Evolutionary conservation across 2,797 vertebrate species (phyloP).

Genomic region (Cossypha dichroa): DNA sequence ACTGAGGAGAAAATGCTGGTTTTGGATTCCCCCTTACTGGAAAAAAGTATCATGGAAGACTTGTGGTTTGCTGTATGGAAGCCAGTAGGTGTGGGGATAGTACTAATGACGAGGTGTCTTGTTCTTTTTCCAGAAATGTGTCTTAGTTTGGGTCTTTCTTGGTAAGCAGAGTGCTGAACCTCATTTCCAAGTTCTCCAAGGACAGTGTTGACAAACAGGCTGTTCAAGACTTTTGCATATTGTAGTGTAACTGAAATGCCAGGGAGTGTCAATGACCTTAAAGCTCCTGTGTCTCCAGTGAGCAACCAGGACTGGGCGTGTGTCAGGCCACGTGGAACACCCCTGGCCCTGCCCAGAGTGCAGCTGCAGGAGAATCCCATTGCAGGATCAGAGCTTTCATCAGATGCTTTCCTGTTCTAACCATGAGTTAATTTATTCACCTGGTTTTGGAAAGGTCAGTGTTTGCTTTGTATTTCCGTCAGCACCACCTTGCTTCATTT

Average conservation of each 20-base stretch:
- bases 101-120: constrained; percentile 74
- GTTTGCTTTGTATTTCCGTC: constrained; percentile 63
- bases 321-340: background rate
- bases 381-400: constrained; percentile 47
- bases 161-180: constrained; percentile 74
- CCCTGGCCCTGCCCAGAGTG: constrained; percentile 35
- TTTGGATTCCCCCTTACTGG: constrained; percentile 71
- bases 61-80: constrained; percentile 71
- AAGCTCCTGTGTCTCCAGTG: constrained; percentile 67
- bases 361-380: constrained; percentile 29
- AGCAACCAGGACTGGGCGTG: background rate
- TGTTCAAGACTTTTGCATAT: constrained; percentile 70
- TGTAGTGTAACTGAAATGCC: constrained; percentile 75
- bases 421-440: constrained; percentile 75
- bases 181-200: constrained; percentile 72
- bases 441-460: constrained; percentile 65
- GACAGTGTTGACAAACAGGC: constrained; percentile 71
- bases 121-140: constrained; percentile 72
- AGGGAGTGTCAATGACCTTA: constrained; percentile 76
- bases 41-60: constrained; percentile 76
- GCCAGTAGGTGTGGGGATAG: constrained; percentile 70
- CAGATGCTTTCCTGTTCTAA: constrained; percentile 59
- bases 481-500: constrained; percentile 16
- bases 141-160: constrained; percentile 79
- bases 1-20: constrained; percentile 67